A percentile compares a stretch with the other conserved stretches of the same genome.
Conservation (phyloP, 2,113 vertebrate genomes). For the Condylura cristata region DNA sequence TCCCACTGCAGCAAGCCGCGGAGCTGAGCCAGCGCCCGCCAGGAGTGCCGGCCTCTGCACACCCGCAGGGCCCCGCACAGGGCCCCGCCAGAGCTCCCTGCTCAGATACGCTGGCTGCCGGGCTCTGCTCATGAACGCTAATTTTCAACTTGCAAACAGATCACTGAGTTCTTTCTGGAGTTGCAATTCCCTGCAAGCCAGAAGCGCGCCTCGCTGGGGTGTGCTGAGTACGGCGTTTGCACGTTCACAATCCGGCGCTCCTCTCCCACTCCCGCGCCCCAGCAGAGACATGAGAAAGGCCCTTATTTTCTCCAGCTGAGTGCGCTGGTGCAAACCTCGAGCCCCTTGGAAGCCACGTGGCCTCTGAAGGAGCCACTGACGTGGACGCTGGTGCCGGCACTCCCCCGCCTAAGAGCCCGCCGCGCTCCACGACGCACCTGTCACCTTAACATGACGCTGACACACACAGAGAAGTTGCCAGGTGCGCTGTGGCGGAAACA, state of each 20-base stretch:
- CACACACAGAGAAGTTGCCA: constrained; percentile 77
- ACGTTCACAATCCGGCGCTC: not conserved
- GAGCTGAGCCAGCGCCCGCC: not conserved
- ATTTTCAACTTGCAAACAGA: constrained; percentile 50
- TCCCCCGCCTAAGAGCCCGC: constrained; percentile 49
- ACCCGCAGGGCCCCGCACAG: too few species aligned
- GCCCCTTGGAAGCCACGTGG: not conserved
- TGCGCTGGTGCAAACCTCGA: not conserved
- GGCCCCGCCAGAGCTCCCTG: too few species aligned
- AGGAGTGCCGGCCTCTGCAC: fast-evolving
- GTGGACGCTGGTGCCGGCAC: not conserved
- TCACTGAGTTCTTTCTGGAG: not conserved
- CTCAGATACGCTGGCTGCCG: not conserved
- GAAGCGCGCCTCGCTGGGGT: not conserved
- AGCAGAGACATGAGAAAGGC: constrained; percentile 27
- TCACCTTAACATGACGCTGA: constrained; percentile 51
- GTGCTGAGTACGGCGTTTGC: not conserved
- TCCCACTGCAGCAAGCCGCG: not conserved
- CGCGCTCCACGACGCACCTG: constrained; percentile 40
- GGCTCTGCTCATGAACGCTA: constrained; percentile 35
- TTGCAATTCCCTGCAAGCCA: not conserved
- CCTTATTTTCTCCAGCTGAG: constrained; percentile 44
- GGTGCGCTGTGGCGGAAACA: constrained; percentile 46
- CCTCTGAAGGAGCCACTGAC: not conserved
- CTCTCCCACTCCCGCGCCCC: not conserved